Conservation (phyloP, 1,140 invertebrate genomes). For the Neodiprion pinetum region DNA sequence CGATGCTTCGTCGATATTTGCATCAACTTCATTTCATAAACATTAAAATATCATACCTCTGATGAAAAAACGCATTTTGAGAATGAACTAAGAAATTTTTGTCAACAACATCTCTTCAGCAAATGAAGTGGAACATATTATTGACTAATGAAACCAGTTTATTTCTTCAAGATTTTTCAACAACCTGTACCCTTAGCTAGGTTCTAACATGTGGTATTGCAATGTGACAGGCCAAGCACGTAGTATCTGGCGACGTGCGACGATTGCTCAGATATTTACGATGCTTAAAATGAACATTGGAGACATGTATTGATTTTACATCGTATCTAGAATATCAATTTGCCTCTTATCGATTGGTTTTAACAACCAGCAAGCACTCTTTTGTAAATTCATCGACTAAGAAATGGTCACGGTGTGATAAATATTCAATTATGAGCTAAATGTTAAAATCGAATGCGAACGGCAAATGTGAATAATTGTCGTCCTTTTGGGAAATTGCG, state of each 20-base stretch:
- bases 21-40: conserved; percentile 27
- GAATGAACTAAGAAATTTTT: too few relatives aligned
- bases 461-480: background rate
- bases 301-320: background rate
- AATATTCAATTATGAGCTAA: background rate
- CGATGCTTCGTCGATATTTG: conserved; percentile 28
- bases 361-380: too few relatives aligned
- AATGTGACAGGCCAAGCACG: background rate
- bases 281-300: conserved; percentile 1
- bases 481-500: background rate
- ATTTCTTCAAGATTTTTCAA: conserved; percentile 11
- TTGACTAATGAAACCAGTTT: conserved; percentile 3
- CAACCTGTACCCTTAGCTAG: background rate
- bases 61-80: background rate
- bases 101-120: background rate
- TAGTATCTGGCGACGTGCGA: conserved; percentile 18
- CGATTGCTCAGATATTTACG: conserved; percentile 8
- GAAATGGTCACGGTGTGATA: too few relatives aligned
- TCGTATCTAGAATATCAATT: background rate
- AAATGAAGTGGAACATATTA: background rate
- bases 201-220: background rate
- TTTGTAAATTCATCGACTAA: too few relatives aligned
- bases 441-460: background rate
- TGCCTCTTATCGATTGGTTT: too few relatives aligned
- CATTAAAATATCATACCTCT: background rate